phyloP scores from a whole-genome alignment of 2,113 vertebrate genomes.

The Himantopus leucocephalus region DNA sequence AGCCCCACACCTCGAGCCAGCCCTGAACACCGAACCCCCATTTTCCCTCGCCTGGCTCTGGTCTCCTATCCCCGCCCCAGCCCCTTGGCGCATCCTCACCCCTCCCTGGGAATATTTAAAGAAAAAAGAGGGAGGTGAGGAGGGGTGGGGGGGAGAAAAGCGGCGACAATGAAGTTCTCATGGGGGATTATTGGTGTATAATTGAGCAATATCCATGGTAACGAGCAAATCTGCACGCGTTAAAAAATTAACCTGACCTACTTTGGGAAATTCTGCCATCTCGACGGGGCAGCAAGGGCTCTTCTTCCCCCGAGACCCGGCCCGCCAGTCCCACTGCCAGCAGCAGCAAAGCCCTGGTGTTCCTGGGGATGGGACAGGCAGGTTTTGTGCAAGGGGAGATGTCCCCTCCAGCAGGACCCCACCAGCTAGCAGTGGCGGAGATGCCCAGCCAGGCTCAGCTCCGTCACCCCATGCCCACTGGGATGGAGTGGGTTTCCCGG shows the following conservation, averaged over 20 bases:
- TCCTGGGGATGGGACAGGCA: not conserved
- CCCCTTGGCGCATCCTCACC: fast-evolving
- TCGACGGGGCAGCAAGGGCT: not conserved
- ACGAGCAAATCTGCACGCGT: conserved; percentile 44
- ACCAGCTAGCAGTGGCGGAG: fast-evolving
- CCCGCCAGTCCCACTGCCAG: not conserved
- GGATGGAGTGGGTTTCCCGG: not conserved
- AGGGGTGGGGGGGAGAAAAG: not conserved
- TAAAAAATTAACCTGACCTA: conserved; percentile 69
- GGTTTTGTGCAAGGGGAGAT: not conserved
- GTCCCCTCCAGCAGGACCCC: not conserved
- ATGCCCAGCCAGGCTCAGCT: not conserved
- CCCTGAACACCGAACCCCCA: not conserved
- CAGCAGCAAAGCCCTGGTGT: not conserved
- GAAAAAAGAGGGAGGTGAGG: not conserved
- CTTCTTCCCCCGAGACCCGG: fast-evolving
- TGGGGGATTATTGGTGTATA: conserved; percentile 64
- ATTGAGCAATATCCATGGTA: conserved; percentile 71
- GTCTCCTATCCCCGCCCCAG: not conserved
- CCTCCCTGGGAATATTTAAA: not conserved
- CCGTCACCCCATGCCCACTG: too few relatives aligned
- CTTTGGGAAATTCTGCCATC: conserved; percentile 50
- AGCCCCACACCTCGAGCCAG: not conserved
- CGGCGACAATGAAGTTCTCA: not conserved
- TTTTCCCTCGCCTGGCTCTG: not conserved